A percentile compares a stretch with the other conserved stretches of the same genome.
Evolutionary conservation across 2,888 invertebrate species (phyloP).

Genomic region (Sisyra terminalis): DNA sequence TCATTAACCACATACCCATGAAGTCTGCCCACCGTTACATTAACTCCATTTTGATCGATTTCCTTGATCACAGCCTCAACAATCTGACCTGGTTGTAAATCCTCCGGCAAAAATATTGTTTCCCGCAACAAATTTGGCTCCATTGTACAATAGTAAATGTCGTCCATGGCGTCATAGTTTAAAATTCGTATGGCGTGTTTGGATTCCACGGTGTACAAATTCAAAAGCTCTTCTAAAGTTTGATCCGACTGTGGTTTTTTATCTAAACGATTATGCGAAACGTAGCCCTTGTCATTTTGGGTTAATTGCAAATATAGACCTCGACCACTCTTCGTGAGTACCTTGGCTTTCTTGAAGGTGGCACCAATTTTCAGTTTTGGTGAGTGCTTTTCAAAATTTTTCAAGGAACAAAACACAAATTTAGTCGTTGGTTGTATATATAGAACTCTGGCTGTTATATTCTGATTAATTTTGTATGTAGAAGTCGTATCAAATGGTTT

Average conservation of each 20-base stretch:
- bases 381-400: conserved; percentile 9
- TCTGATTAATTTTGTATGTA: conserved; percentile 27
- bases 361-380: conserved; percentile 32
- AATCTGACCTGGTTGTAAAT: conserved; percentile 35
- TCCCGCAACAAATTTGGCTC: conserved; percentile 36
- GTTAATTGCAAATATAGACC: conserved; percentile 20
- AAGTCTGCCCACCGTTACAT: conserved; percentile 34
- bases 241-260: conserved; percentile 22
- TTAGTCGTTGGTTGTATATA: conserved; percentile 53
- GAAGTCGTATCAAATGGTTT: conserved; percentile 18
- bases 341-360: conserved; percentile 35
- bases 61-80: conserved; percentile 33
- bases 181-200: conserved; percentile 36
- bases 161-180: conserved; percentile 47
- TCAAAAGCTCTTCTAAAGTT: conserved; percentile 26
- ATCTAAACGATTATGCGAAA: conserved; percentile 20
- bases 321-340: conserved; percentile 15
- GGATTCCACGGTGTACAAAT: conserved; percentile 31
- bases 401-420: conserved; percentile 43
- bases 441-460: conserved; percentile 41
- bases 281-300: conserved; percentile 20
- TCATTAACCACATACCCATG: conserved; percentile 38
- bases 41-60: conserved; percentile 31
- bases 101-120: conserved; percentile 33
- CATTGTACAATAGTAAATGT: conserved; percentile 49